phyloP scores from a whole-genome alignment of 2,888 invertebrate genomes.

The Synanthedon andrenaeformis region DNA sequence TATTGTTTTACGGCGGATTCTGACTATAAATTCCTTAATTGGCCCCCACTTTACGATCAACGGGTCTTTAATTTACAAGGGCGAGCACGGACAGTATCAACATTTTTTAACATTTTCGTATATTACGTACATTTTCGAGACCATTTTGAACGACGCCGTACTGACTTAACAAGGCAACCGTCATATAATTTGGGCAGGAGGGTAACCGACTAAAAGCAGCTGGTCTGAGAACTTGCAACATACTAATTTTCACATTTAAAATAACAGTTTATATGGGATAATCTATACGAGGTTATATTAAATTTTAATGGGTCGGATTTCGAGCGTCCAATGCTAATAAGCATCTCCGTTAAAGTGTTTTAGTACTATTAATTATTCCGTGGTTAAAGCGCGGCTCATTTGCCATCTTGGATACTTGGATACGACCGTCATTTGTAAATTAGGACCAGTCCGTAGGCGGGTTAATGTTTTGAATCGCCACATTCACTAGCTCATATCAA shows the following conservation, averaged over 20 bases:
- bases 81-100: slow-evolving; percentile 47
- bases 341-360: slow-evolving; percentile 8
- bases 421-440: slow-evolving; percentile 54
- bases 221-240: slow-evolving; percentile 35
- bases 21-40: slow-evolving; percentile 65
- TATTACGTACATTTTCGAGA: slow-evolving; percentile 9
- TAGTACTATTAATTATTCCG: too few relatives aligned
- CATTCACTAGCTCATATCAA: slow-evolving; percentile 47
- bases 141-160: slow-evolving; percentile 13
- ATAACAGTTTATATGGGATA: slow-evolving; percentile 36
- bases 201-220: slow-evolving; percentile 40
- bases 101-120: slow-evolving; percentile 27
- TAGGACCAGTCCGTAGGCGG: slow-evolving; percentile 28
- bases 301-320: slow-evolving; percentile 35
- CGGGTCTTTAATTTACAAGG: slow-evolving; percentile 61
- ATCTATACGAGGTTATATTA: slow-evolving; percentile 26
- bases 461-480: slow-evolving; percentile 49
- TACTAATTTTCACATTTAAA: slow-evolving; percentile 59
- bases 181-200: slow-evolving; percentile 49
- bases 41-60: slow-evolving; percentile 54
- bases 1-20: slow-evolving; percentile 64
- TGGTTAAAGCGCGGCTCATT: slow-evolving; percentile 18
- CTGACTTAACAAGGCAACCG: slow-evolving; percentile 35
- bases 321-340: slow-evolving; percentile 24
- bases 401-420: slow-evolving; percentile 28